phyloP scores from a whole-genome alignment of 2,797 vertebrate species.

The Poeciliopsis infans region DNA sequence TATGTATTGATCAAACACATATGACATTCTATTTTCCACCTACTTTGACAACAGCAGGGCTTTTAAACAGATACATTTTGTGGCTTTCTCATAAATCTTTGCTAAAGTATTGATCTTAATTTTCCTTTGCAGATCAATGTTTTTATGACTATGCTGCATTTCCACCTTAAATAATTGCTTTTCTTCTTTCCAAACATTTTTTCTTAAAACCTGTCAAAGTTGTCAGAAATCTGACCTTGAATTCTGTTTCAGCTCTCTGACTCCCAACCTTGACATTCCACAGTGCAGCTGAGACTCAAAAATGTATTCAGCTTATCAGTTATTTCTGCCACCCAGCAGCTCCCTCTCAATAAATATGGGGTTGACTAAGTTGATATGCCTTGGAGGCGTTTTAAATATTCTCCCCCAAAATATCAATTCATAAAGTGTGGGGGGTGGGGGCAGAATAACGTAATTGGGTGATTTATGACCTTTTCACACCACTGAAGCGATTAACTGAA shows the following conservation, averaged over 20 bases:
- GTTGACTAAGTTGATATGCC: constrained; percentile 76
- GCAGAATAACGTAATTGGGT: constrained; percentile 71
- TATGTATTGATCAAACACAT: constrained; percentile 40
- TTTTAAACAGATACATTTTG: constrained; percentile 20
- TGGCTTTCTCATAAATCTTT: constrained; percentile 31
- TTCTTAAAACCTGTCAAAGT: constrained; percentile 30
- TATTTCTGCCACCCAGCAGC: constrained; percentile 65
- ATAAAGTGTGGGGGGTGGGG: constrained; percentile 58
- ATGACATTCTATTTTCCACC: constrained; percentile 2
- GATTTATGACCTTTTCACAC: constrained; percentile 83
- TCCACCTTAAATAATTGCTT: neutral
- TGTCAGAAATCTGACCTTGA: constrained; percentile 67
- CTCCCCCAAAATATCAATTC: constrained; percentile 76
- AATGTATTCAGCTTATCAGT: constrained; percentile 75
- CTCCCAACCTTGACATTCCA: constrained; percentile 56
- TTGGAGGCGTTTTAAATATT: constrained; percentile 74
- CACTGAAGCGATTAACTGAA: constrained; percentile 80
- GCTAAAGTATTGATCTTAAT: constrained; percentile 18
- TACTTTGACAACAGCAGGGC: constrained; percentile 35
- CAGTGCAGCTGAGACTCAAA: constrained; percentile 57
- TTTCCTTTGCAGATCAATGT: constrained; percentile 14
- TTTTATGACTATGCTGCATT: neutral
- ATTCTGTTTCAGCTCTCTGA: constrained; percentile 48
- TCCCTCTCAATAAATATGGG: constrained; percentile 71
- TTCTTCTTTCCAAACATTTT: neutral